Conservation (phyloP, 2,888 invertebrate genomes). For the Lasiommata megera region DNA sequence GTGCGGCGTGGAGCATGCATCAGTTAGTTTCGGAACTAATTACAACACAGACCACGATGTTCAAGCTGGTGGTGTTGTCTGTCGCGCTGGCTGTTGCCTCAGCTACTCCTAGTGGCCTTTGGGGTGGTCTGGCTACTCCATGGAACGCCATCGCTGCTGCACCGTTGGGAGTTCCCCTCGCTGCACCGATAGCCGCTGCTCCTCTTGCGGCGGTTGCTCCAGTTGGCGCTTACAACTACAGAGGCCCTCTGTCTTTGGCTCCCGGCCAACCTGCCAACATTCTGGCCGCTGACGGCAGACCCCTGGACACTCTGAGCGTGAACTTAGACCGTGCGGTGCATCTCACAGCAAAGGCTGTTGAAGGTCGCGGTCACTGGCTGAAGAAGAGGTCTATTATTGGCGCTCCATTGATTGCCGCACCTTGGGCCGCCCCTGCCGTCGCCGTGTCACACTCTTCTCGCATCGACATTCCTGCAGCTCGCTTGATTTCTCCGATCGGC, state of each 20-base stretch:
- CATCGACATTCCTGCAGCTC: slow-evolving; percentile 38
- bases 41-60: slow-evolving; percentile 80
- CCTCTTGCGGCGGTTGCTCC: not conserved
- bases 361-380: slow-evolving; percentile 51
- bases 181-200: not conserved
- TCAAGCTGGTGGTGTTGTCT: slow-evolving; percentile 83
- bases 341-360: slow-evolving; percentile 61
- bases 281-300: slow-evolving; percentile 69
- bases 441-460: slow-evolving; percentile 33
- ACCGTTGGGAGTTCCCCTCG: not conserved
- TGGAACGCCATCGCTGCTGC: not conserved
- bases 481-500: slow-evolving; percentile 31
- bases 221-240: slow-evolving; percentile 60
- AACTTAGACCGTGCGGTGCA: slow-evolving; percentile 71
- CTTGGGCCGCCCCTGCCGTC: slow-evolving; percentile 46
- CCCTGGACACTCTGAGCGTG: slow-evolving; percentile 71
- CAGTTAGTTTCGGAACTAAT: slow-evolving; percentile 57
- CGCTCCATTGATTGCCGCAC: slow-evolving; percentile 44
- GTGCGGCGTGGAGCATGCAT: slow-evolving; percentile 46
- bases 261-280: slow-evolving; percentile 73
- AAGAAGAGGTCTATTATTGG: slow-evolving; percentile 64
- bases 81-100: slow-evolving; percentile 80
- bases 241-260: slow-evolving; percentile 68
- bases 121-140: slow-evolving; percentile 12
- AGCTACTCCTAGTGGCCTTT: slow-evolving; percentile 62